Base-by-base conservation (phyloP, 2,888 invertebrate species). In the Diadromus collaris region DNA sequence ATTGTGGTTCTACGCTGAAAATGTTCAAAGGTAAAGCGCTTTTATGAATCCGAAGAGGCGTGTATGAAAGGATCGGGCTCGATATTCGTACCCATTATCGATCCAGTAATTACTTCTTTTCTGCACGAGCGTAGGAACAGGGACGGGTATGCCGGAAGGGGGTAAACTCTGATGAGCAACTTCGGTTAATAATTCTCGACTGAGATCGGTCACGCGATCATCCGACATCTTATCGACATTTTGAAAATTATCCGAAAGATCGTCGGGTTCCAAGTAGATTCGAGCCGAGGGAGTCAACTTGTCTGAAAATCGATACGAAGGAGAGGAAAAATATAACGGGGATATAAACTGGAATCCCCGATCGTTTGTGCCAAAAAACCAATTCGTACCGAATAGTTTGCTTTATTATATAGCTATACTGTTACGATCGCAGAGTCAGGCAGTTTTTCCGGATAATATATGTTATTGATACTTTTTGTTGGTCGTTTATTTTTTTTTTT, bases 101-200 rank as follows among this genome's bases (percentile, higher is more conserved):
- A 69, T 81, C 85, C 84, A 86, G 79, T 81, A 48, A 32, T 80
- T 72, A 78, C 80, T 85, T 46, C 64, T 60, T 60, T 80, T 81
- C 9, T 83, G 80, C 73, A 87, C 82, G 56, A 85, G 76, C 54
- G 69, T 82, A 29, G 86, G 85, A 71, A 89, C 81, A 48, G 83
- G 83, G 58, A 87, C 51, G 6, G 87, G 76, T 24, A 89, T 83
- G 4, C 89, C 90, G 6, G 89, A 89, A 2, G 89, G 89, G 21
- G 89, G 89, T 69, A 89, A 84, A 74, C 84, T 86, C 78, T 89
- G 89, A 65, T 87, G 83, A 6, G 90, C 90, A 21, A 89, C 84
- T 83, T 89, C 89, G 10, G 86, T 85, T n/a, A 89, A 70, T 29
- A 89, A 84, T 61, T 85, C 86, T 51, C 83, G 83, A 58, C 86